These are phyloP conservation scores for Phyllopteryx taeniolatus DNA, from an alignment of 2,113 vertebrate species.

Conservation along the genomic window DNA sequence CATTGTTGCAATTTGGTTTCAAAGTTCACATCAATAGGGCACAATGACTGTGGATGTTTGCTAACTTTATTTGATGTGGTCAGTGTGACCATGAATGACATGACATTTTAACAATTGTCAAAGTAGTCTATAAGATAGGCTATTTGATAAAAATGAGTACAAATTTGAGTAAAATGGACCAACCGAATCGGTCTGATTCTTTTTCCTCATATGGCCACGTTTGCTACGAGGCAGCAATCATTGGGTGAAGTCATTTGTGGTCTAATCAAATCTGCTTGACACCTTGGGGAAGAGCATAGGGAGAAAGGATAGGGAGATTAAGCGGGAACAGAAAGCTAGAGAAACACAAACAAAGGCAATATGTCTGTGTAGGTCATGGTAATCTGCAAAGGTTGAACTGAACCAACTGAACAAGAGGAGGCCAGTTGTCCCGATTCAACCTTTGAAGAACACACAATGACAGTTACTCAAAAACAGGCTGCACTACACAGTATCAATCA, in stretches of 20 bases:
- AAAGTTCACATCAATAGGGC: conserved; percentile 39
- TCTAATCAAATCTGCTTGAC: not conserved
- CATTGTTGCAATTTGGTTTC: conserved; percentile 15
- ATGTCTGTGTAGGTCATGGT: not conserved
- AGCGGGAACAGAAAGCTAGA: not conserved
- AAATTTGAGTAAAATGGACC: not conserved
- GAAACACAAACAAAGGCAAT: not conserved
- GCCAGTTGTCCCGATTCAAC: not conserved
- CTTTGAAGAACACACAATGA: not conserved
- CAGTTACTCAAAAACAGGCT: not conserved
- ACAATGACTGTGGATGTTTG: conserved; percentile 42
- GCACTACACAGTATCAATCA: no score
- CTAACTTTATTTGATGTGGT: conserved; percentile 49
- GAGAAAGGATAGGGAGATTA: not conserved
- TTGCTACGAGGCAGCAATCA: not conserved
- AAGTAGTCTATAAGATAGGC: not conserved
- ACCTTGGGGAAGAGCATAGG: not conserved
- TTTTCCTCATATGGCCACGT: not conserved
- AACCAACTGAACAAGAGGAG: not conserved
- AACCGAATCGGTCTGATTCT: not conserved
- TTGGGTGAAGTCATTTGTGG: not conserved
- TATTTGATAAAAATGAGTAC: not conserved
- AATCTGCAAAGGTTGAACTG: not conserved
- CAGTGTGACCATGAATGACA: conserved; percentile 36
- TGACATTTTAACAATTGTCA: conserved; percentile 28